These are phyloP conservation scores for Pollimyrus isidori DNA, from an alignment of 2,113 vertebrate genomes.

Conservation along the genomic window DNA sequence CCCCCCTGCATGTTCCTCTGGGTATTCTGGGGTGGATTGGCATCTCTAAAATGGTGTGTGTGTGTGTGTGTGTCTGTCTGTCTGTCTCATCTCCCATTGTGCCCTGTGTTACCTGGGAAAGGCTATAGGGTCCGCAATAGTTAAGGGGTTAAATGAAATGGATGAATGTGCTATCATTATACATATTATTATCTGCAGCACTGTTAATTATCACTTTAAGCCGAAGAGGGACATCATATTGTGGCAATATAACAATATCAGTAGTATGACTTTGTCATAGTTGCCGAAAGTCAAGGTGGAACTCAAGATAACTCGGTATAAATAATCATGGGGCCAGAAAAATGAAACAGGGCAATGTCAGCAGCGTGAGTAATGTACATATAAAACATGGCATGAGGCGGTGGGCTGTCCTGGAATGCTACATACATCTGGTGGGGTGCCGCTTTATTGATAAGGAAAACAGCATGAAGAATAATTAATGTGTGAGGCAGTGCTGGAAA, in stretches of 20 bases:
- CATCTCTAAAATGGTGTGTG: not conserved
- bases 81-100: not conserved
- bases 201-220: not conserved
- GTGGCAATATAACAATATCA: not conserved
- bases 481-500: not conserved
- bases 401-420: not conserved
- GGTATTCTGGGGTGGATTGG: not conserved
- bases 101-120: not conserved
- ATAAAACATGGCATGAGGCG: not conserved
- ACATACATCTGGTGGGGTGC: not conserved
- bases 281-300: slow-evolving; percentile 2
- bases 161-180: not conserved
- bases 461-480: not conserved
- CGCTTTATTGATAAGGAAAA: not conserved
- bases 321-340: not conserved
- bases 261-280: not conserved
- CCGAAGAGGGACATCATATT: not conserved
- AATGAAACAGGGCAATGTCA: not conserved
- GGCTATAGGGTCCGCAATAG: not conserved
- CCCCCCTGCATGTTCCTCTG: not conserved
- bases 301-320: not conserved
- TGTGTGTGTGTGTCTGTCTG: not conserved
- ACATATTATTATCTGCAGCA: not conserved
- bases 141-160: not conserved
- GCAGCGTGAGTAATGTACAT: slow-evolving; percentile 6